Base-by-base conservation (phyloP, 2,888 invertebrate genomes). In the Oxycera nigricornis region DNA sequence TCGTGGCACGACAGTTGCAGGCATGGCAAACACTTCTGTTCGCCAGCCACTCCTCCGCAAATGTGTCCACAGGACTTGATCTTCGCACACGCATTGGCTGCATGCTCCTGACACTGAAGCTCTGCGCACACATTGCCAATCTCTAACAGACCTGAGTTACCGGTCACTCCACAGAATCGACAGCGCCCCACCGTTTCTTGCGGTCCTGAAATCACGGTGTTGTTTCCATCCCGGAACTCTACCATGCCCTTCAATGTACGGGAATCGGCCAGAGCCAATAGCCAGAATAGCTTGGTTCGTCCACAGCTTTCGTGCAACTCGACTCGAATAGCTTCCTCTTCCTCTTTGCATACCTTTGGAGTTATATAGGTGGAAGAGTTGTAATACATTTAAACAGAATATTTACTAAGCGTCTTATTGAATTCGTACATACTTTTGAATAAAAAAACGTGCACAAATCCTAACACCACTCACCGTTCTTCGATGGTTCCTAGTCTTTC, bases 221-320 rank as follows among this genome's bases (percentile, higher is more conserved):
- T 86, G 67, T 83, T 85, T 50, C 93, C 94, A 80, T 93, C 93
- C 30, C 97, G 89, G 84, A 97, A 96, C 84, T 98, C 98, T 0
- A 94, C 92, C 80, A 95, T 86, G 0, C 93, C 94, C 84, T 98
- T 98, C 17, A 98, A 86, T 0, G 97, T 97, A 79, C 94, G 91
- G 0, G 96, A 93, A 83, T 98, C 98, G 0, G 98, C 96, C 24
- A 98, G 86, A 0, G 97, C 92, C 80, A 97, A 87, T 4, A 98
- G 88, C 97, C 98, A 98, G 85, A 96, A 97, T 3, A 98, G 87
- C 85, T 98, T 97, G 1, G 96, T 96, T 41, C 98, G 89, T 0
- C 98, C 98, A 83, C 98, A 98, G 0, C 94, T 93, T 85, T 97
- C 98, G 85, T 98, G 98, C n/a, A 98, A 89, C 85, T 98, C 97